Evolutionary conservation across 1,140 invertebrate genomes (phyloP).

Genomic region (Drosophila pseudoananassae): DNA sequence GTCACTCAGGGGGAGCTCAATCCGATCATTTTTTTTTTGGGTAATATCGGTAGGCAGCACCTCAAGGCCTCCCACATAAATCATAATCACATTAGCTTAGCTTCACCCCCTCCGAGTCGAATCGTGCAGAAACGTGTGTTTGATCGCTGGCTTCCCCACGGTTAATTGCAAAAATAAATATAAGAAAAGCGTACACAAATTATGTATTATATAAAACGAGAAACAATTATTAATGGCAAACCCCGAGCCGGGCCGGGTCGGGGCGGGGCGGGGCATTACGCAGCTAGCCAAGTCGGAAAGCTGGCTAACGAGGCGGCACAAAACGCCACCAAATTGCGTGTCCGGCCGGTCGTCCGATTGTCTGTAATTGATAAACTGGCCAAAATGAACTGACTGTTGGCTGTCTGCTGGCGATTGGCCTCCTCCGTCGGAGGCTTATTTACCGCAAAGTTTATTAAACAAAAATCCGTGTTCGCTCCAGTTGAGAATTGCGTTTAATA

Average conservation of each 20-base stretch:
- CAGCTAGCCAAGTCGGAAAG: constrained; percentile 38
- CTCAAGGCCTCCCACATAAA: constrained; percentile 73
- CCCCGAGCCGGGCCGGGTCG: constrained; percentile 37
- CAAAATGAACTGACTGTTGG: constrained; percentile 52
- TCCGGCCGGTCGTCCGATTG: constrained; percentile 37
- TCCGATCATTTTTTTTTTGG: constrained; percentile 2
- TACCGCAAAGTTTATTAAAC: constrained; percentile 58
- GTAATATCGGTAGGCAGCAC: constrained; percentile 23
- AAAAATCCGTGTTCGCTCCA: constrained; percentile 51
- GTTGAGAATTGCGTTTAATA: constrained; percentile 44
- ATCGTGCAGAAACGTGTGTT: constrained; percentile 49
- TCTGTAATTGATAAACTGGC: constrained; percentile 76
- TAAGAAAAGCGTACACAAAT: constrained; percentile 60
- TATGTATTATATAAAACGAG: constrained; percentile 67
- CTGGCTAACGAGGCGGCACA: constrained; percentile 72
- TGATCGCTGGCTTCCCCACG: constrained; percentile 28
- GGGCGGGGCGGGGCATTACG: constrained; percentile 47
- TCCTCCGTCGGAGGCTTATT: constrained; percentile 22
- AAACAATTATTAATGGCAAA: constrained; percentile 72
- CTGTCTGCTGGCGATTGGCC: constrained; percentile 38
- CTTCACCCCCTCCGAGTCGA: constrained; percentile 3
- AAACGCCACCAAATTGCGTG: constrained; percentile 63
- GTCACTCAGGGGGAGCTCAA: constrained; percentile 17
- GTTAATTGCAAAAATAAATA: constrained; percentile 52
- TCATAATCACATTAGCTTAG: constrained; percentile 74